Evolutionary conservation across 37 sponge, comb jelly and placozoan species (phyloP).

Genomic region (Ianthella basta): DNA sequence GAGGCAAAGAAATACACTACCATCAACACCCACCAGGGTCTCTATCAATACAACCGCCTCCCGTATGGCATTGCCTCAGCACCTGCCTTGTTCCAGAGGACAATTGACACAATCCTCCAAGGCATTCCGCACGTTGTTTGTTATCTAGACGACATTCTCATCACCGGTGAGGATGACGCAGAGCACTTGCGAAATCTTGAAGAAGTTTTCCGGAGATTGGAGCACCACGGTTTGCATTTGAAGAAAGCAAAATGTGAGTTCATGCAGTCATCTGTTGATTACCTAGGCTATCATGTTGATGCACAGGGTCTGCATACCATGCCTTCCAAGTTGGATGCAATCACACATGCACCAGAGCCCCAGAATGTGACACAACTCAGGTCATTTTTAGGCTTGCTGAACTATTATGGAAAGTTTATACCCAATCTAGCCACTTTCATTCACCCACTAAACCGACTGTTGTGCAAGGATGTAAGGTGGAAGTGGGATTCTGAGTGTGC

Average conservation of each 20-base stretch:
- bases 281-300: conserved; percentile 24
- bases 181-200: not conserved
- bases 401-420: conserved; percentile 27
- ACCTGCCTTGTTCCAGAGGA: conserved; percentile 35
- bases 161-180: conserved; percentile 19
- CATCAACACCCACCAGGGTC: conserved; percentile 37
- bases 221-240: not conserved
- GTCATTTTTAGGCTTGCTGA: conserved; percentile 24
- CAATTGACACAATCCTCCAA: conserved; percentile 27
- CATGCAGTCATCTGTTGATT: conserved; percentile 16
- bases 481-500: not conserved
- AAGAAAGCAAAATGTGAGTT: conserved; percentile 14
- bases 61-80: conserved; percentile 44
- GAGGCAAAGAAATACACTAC: conserved; percentile 1
- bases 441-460: conserved; percentile 12
- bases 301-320: conserved; percentile 22
- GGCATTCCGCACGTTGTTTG: conserved; percentile 31
- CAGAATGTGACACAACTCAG: conserved; percentile 1
- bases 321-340: conserved; percentile 19
- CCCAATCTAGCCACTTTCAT: conserved; percentile 35
- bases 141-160: conserved; percentile 42
- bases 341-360: conserved; percentile 9
- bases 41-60: conserved; percentile 26
- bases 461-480: not conserved
- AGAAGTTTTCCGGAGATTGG: not conserved